Base-by-base conservation (phyloP, 2,888 invertebrate species). In the Pseudanteris insignis region DNA sequence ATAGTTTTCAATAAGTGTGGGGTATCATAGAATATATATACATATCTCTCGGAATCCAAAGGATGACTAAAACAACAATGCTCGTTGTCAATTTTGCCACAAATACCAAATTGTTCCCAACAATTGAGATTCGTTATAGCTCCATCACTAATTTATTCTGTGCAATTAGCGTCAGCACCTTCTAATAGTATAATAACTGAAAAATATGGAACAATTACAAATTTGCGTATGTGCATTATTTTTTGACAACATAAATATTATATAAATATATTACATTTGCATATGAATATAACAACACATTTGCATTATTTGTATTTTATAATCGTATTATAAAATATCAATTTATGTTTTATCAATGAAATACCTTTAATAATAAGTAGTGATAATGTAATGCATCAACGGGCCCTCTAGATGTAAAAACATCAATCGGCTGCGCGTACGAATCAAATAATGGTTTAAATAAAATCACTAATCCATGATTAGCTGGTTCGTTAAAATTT, bases 1-100 rank as follows among this genome's bases (percentile, higher is more conserved):
- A 33, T 10, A 33, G 33, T 33, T 13, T 15, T 41, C 4, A 33
- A 9, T 18, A 33, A 9, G 18, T 33, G 33, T 9, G 33, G 33
- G 2, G 33, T 33, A 33, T 33, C 33, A 4, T 15, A 33, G 18
- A 33, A 33, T 9, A 10, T 18, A 18, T 15, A 33, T 18, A 33
- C 7, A 15, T 32, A 21, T 33, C 33, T 15, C 2, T 33, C 4
- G 5, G 15, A n/a, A 9, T 18, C 18, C 5, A 10, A n/a, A 1
- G 30, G 30, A 8, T 30, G 30, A 12, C 6, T 2, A 8, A 30
- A 30, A 30, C 7, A 12, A 12, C 13, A 7, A 1, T 30, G 2
- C 4, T 12, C 30, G 4, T 13, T 13, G 2, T 13, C 30, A 7
- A 30, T 3, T 30, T 7, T 8, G 2, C 33, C 33, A 18, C 30